Evolutionary conservation across 2,113 vertebrate species (phyloP).

Genomic region (Rhabdornis inornatus): DNA sequence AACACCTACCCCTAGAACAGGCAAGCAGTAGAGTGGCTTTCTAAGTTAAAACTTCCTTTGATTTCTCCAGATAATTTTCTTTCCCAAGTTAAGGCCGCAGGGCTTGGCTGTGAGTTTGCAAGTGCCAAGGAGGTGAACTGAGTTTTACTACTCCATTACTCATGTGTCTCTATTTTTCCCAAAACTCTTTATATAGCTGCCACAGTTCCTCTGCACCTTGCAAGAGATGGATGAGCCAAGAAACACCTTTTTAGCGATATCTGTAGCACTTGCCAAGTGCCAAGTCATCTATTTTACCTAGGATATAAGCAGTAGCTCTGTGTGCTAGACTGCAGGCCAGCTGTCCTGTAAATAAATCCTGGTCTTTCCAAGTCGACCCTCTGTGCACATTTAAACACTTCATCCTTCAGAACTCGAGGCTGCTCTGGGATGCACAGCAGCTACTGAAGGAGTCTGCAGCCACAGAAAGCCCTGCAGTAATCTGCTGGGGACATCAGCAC

Average conservation of each 20-base stretch:
- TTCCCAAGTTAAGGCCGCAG: not conserved
- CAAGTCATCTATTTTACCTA: conserved; percentile 43
- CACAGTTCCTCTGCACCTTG: conserved; percentile 35
- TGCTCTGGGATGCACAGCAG: not conserved
- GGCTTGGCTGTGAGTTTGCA: conserved; percentile 16
- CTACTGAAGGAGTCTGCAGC: not conserved
- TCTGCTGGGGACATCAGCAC: not conserved
- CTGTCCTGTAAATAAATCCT: conserved; percentile 41
- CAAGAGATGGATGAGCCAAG: conserved; percentile 51
- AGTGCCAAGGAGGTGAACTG: conserved; percentile 31
- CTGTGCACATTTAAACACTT: not conserved
- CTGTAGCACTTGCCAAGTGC: conserved; percentile 26
- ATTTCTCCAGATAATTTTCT: conserved; percentile 11
- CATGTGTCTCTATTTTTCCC: conserved; percentile 56
- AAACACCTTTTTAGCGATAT: conserved; percentile 52
- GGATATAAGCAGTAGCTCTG: conserved; percentile 4
- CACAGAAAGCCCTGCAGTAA: not conserved
- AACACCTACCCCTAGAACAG: not conserved
- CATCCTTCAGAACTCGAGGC: not conserved
- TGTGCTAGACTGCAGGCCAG: not conserved
- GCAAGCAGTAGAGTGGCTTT: not conserved
- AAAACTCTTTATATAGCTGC: conserved; percentile 58
- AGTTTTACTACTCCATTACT: conserved; percentile 65
- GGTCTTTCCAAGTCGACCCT: conserved; percentile 3
- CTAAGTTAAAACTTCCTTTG: not conserved